Evolutionary conservation across 2,797 vertebrate species (phyloP).

Genomic region (Oreochromis grahami): DNA sequence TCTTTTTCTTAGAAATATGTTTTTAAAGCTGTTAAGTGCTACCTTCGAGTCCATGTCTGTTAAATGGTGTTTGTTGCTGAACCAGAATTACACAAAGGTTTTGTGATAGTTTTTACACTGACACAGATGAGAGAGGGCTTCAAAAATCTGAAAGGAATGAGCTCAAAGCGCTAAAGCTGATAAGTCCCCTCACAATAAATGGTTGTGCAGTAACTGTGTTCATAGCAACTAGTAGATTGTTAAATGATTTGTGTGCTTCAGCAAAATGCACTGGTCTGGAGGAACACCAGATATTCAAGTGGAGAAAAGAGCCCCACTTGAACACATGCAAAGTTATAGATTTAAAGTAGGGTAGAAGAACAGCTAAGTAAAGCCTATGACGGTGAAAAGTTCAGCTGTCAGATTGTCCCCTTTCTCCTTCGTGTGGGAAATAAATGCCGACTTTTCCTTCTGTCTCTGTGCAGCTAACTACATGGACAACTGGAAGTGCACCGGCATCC

Average conservation of each 20-base stretch:
- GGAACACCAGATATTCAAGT: not conserved
- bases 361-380: not conserved
- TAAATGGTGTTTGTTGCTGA: not conserved
- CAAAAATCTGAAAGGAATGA: not conserved
- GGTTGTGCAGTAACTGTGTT: not conserved
- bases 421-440: not conserved
- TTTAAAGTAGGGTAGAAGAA: not conserved
- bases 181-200: not conserved
- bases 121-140: not conserved
- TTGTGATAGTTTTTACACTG: not conserved
- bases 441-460: not conserved
- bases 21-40: not conserved
- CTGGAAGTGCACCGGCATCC: conserved; percentile 97
- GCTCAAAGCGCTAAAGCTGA: not conserved
- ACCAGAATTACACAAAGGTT: not conserved
- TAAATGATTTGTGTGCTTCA: not conserved
- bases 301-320: not conserved
- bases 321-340: not conserved
- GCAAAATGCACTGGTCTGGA: not conserved
- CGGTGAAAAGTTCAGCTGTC: not conserved
- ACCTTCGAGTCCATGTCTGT: not conserved
- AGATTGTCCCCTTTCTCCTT: not conserved
- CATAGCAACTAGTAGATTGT: not conserved
- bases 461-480: conserved; percentile 99
- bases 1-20: not conserved